A percentile compares a stretch with the other conserved stretches of the same genome.
phyloP scores from a whole-genome alignment of 2,888 invertebrate species.

The Tyria jacobaeae region DNA sequence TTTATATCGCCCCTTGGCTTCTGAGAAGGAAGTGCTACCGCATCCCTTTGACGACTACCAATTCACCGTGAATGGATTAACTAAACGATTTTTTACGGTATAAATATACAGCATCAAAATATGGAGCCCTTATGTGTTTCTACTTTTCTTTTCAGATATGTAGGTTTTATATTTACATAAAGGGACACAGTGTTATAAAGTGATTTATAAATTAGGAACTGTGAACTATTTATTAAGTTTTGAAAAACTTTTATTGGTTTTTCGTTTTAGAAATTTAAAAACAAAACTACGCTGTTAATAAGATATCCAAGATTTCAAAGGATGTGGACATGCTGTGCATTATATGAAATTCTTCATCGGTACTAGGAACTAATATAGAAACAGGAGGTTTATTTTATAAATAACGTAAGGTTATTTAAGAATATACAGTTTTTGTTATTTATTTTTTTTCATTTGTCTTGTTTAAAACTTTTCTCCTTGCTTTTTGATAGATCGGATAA shows the following conservation, averaged over 20 bases:
- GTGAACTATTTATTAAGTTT: not conserved
- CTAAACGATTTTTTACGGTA: constrained; percentile 21
- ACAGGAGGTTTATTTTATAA: not conserved
- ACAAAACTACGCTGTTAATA: not conserved
- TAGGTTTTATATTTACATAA: not conserved
- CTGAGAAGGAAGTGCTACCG: constrained; percentile 25
- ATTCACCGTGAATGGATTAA: constrained; percentile 47
- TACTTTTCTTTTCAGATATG: too few species aligned
- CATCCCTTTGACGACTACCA: constrained; percentile 30
- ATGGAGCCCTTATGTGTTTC: too few species aligned
- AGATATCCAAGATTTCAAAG: not conserved
- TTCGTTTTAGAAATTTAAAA: not conserved
- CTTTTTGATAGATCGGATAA: not conserved
- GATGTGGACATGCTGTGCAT: not conserved
- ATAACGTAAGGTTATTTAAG: not conserved
- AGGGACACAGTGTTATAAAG: not conserved
- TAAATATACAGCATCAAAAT: constrained; percentile 13
- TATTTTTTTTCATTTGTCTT: not conserved
- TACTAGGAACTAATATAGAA: not conserved
- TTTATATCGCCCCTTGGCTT: constrained; percentile 51
- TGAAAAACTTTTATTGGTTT: not conserved
- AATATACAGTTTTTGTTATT: not conserved
- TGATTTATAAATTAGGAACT: not conserved
- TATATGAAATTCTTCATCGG: not conserved
- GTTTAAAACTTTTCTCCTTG: not conserved